Percentiles rank a stretch among this genome's conserved stretches.
These are phyloP conservation scores for Catocala nupta DNA, from an alignment of 2,888 invertebrate genomes.

Conservation along the genomic window DNA sequence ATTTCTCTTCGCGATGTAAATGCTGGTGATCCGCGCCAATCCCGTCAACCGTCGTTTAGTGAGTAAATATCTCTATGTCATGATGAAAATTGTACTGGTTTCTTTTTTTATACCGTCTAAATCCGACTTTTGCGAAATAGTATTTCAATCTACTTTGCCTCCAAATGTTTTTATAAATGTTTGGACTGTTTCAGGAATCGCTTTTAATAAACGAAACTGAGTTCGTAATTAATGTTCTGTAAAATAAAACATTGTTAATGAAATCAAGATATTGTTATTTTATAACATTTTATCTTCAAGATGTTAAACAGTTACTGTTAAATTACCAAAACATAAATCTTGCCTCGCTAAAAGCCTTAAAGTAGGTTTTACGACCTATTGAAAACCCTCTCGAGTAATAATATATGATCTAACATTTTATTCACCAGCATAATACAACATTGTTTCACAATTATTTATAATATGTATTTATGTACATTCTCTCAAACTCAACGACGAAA, in stretches of 20 bases:
- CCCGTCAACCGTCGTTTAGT: conserved; percentile 29
- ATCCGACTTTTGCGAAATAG: conserved; percentile 6
- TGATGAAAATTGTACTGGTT: conserved; percentile 18
- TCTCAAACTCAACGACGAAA: background rate
- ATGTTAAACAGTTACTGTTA: background rate
- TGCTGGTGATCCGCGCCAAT: conserved; percentile 33
- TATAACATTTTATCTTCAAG: background rate
- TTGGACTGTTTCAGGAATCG: background rate
- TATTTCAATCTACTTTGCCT: background rate
- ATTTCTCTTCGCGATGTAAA: conserved; percentile 61
- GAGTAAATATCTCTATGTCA: conserved; percentile 32
- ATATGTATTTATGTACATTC: background rate
- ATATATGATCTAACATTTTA: conserved; percentile 27
- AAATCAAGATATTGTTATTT: background rate
- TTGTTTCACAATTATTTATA: background rate
- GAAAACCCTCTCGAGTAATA: conserved; percentile 20
- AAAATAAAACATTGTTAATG: background rate
- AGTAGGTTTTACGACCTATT: conserved; percentile 12
- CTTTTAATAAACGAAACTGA: background rate
- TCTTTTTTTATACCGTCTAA: conserved; percentile 13
- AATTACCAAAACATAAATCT: conserved; percentile 6
- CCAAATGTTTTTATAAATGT: conserved; percentile 8
- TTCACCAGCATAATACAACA: conserved; percentile 5
- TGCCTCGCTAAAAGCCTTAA: conserved; percentile 1
- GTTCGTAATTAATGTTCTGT: background rate